Evolutionary conservation across 2,797 vertebrate species (phyloP).

Genomic region (Sylvilagus floridanus): DNA sequence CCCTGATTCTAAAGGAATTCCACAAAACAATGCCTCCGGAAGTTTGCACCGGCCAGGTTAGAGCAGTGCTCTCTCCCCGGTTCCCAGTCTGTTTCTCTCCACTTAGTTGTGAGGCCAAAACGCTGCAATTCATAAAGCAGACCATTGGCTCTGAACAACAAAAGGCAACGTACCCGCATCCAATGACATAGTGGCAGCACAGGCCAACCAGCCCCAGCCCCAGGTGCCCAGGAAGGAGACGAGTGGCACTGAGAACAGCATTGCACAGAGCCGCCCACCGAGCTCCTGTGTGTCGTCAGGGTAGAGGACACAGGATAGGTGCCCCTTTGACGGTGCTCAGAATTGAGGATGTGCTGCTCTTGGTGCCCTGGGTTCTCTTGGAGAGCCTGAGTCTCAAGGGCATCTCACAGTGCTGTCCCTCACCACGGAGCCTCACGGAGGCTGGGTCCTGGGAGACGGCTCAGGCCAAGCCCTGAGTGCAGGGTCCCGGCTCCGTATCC

Average conservation of each 20-base stretch:
- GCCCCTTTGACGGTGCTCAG: neutral
- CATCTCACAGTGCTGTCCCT: neutral
- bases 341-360: neutral
- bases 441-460: neutral
- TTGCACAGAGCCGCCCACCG: neutral
- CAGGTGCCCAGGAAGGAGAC: neutral
- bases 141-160: slow-evolving; percentile 38
- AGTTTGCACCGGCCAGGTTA: neutral
- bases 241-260: neutral
- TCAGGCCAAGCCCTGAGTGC: neutral
- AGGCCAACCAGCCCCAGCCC: neutral
- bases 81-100: neutral
- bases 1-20: neutral
- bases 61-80: too few species aligned
- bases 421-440: fast-evolving
- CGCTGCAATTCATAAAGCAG: slow-evolving; percentile 37
- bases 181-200: neutral
- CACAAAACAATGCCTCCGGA: neutral
- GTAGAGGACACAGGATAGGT: neutral
- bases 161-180: neutral
- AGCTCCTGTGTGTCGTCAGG: too few species aligned
- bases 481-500: fast-evolving
- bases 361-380: neutral
- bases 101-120: neutral
- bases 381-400: neutral